A percentile compares a stretch with the other conserved stretches of the same genome.
These are phyloP conservation scores for Neolamprologus longior DNA, from an alignment of 2,113 vertebrate species.

Conservation along the genomic window DNA sequence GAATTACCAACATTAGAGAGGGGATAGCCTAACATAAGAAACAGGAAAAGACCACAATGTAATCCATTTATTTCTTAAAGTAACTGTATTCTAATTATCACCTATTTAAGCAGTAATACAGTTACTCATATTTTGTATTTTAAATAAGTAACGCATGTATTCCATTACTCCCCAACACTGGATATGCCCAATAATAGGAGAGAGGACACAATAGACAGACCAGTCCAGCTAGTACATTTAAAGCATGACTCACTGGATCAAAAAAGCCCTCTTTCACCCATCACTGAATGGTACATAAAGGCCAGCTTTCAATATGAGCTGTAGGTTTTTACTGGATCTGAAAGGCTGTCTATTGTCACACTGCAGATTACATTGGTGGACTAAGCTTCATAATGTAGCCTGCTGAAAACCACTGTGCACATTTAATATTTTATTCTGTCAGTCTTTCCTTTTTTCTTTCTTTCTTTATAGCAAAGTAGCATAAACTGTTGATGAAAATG, in stretches of 20 bases:
- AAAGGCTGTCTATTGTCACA: conserved; percentile 14
- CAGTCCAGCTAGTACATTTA: not conserved
- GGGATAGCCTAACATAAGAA: not conserved
- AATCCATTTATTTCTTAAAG: not conserved
- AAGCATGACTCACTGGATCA: conserved; percentile 3
- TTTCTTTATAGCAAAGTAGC: not conserved
- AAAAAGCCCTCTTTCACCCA: conserved; percentile 34
- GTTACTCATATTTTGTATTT: not conserved
- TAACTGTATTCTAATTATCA: not conserved
- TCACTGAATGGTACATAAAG: conserved; percentile 26
- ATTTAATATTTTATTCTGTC: not conserved
- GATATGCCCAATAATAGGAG: not conserved
- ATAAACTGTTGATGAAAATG: not conserved
- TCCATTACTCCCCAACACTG: not conserved
- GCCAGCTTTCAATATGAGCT: conserved; percentile 10
- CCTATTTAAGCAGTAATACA: not conserved
- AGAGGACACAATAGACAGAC: not conserved
- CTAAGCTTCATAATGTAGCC: conserved; percentile 25
- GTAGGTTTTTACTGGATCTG: not conserved
- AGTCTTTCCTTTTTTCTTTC: not conserved
- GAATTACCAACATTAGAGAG: fast-evolving
- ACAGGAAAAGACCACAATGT: not conserved
- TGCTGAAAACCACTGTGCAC: conserved; percentile 27
- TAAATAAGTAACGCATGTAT: not conserved
- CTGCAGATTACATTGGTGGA: conserved; percentile 18